Conservation (phyloP, 2,113 vertebrate species). For the Diadophis punctatus region DNA sequence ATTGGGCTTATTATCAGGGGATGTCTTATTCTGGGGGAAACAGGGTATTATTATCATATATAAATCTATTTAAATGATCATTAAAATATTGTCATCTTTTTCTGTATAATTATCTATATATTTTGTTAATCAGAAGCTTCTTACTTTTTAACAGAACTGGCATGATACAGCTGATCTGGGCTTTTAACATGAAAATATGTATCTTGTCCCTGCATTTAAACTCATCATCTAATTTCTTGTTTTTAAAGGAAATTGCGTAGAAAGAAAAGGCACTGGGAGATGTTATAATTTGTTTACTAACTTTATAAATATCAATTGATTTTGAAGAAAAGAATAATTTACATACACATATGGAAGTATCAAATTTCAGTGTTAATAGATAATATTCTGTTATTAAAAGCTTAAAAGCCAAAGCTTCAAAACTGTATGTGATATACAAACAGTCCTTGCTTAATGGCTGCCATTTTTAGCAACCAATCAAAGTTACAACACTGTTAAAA, state of each 20-base stretch:
- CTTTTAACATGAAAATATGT: neutral
- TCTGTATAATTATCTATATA: neutral
- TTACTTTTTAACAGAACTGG: neutral
- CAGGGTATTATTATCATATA: neutral
- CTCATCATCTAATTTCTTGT: neutral
- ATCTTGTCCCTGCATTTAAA: neutral
- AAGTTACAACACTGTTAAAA: neutral
- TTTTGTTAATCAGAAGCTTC: neutral
- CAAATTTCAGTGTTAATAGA: neutral
- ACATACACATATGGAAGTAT: neutral
- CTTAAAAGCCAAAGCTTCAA: neutral
- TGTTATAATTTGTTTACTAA: neutral
- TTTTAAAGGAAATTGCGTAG: neutral
- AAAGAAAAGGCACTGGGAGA: neutral
- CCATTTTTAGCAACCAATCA: neutral
- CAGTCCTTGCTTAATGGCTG: neutral
- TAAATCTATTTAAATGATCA: constrained; percentile 27
- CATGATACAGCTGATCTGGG: neutral
- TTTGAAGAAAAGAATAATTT: neutral
- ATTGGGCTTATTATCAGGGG: too few species aligned
- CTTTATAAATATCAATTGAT: neutral
- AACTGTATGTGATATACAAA: neutral
- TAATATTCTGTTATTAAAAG: neutral
- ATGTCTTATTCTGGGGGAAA: too few species aligned
- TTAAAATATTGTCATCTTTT: neutral